A percentile compares a stretch with the other conserved stretches of the same genome.
These are phyloP conservation scores for Aphelenchoides besseyi DNA, from an alignment of 1,140 invertebrate genomes.

Conservation along the genomic window DNA sequence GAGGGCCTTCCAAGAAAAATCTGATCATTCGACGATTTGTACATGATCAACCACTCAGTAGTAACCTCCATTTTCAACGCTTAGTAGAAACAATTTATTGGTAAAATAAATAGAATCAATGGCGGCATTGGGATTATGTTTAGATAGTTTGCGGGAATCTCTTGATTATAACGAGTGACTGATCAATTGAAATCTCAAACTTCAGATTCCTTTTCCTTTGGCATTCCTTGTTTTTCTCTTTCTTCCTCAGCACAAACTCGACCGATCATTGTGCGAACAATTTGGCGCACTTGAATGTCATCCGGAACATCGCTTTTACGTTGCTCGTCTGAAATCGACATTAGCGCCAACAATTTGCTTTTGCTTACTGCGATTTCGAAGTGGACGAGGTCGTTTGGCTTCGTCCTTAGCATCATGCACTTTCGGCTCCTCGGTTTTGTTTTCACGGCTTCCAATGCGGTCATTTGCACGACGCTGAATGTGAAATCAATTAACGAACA, in stretches of 20 bases:
- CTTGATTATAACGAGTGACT: background rate
- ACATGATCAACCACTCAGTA: too few species aligned
- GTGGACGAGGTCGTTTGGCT: background rate
- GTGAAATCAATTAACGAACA: too few species aligned
- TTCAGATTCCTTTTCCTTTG: slow-evolving; percentile 17
- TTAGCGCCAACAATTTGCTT: background rate
- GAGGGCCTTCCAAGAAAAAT: too few species aligned
- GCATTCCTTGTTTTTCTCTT: slow-evolving; percentile 12
- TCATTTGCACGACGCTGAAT: too few species aligned
- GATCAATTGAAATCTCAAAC: slow-evolving; percentile 2
- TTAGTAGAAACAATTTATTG: too few species aligned
- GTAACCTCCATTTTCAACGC: too few species aligned
- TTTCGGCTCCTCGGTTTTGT: background rate
- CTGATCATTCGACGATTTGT: too few species aligned
- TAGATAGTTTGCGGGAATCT: background rate
- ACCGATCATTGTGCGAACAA: slow-evolving; percentile 5
- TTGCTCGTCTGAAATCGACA: background rate
- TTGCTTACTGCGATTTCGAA: slow-evolving; percentile 4
- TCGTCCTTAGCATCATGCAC: background rate
- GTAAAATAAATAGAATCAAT: background rate
- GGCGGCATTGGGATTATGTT: too few species aligned
- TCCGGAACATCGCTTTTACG: slow-evolving; percentile 1
- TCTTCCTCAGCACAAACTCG: background rate
- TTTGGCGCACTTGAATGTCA: slow-evolving; percentile 11
- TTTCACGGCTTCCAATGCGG: background rate